Base-by-base conservation (phyloP, 2,797 vertebrate genomes). In the Halcyon smyrnensis region DNA sequence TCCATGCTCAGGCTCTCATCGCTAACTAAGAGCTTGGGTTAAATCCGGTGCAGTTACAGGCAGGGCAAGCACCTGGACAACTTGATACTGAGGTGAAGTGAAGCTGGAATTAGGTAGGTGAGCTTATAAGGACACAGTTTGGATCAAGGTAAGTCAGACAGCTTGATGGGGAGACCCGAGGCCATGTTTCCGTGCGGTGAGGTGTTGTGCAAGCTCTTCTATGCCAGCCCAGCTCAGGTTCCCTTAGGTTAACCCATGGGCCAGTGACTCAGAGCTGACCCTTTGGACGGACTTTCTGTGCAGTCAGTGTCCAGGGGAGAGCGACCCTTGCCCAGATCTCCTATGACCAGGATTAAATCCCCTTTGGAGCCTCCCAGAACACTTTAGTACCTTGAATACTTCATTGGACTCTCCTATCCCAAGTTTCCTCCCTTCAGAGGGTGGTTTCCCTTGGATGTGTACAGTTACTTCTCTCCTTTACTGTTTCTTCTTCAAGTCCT, bases 401-500 rank as follows among this genome's bases (percentile, higher is more conserved):
- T 75, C 62, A 3, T 13, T 20, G 51, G 70, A 23, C 36, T 85
- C 27, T 53, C 1, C 2, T 39, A 36, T 57, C n/a, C 30, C 34
- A 20, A 9, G 37, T 23, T 77, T 57, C 68, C 73, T 21, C 73
- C 24, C 8, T 32, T 45, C 46, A 10, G 25, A 65, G 43, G 71
- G 28, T 78, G 48, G 56, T 97, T 96, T 93, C 62, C 76, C 11
- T 41, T n/a, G 71, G 46, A 76, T 73, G 4, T 45, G 4, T 60
- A 3, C 60, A 15, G 43, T 90, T 80, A 74, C 8, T 19, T 79
- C 63, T 94, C 71, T 81, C 62, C 90, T 92, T 94, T 88, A 8
- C 93, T 83, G 19, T 95, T 94, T 97, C 95, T 93, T 57, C 76
- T 95, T 84, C 74, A 87, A 98, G 96, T 91, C 86, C 76, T 32